Evolutionary conservation across 2,888 invertebrate genomes (phyloP), one percentile per base, ranked within the genome.

Genomic region (Actias luna): DNA sequence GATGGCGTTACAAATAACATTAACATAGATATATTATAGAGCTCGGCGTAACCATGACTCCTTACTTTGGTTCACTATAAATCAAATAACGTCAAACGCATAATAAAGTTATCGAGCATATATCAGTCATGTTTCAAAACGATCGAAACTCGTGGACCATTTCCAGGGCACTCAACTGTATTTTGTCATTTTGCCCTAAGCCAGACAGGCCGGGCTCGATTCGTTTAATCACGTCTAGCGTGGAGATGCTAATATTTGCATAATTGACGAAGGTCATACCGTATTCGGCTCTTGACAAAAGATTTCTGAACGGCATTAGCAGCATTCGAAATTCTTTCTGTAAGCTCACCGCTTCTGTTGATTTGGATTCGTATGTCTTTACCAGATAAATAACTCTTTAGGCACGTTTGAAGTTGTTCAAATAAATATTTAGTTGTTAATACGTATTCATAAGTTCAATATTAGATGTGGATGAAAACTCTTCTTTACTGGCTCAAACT

Each of bases 201-300:
- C 5, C 42, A 25, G 22, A 50, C 46, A 4, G 25, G 12, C 22
- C 46, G 10, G 46, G 25, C 12, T 50, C 25, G 46, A 50, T 50
- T 50, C 46, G 46, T 25, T 50, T 50, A 50, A 50, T 50, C 46
- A 25, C 25, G 46, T 50, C 46, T 50, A 22, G 46, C 63, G 63
- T 66, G 63, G 63, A 68, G 67, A 58, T 61, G 65, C 65, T 52
- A 65, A 33, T 35, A 59, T 66, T 61, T 67, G 65, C 67, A 67
- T 67, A 52, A 55, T 61, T 57, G 61, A 61, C 57, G 61, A 61
- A 55, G 57, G 29, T 55, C 36, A 29, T 35, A 46, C 57, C 18
- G 55, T 36, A 61, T 27, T 42, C 27, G 39, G 55, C 61, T 7
- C 46, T 22, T 50, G 25, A 50, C 25, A 50, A 50, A 50, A 50